Conservation (phyloP, 2,113 vertebrate species). For the Noturus placidus region DNA sequence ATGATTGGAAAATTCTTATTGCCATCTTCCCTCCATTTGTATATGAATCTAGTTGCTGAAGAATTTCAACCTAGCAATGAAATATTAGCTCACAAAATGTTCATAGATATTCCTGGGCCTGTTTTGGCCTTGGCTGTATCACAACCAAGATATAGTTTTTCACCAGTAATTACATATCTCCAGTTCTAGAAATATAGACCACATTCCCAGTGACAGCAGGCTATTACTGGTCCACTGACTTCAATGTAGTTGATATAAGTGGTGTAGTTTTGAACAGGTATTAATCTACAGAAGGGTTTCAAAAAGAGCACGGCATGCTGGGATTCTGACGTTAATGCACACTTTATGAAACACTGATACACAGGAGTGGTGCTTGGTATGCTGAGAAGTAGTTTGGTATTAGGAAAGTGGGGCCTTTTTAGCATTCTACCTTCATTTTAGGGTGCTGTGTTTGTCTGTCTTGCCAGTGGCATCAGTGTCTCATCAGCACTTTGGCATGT, state of each 20-base stretch:
- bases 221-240: constrained; percentile 42
- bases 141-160: not conserved
- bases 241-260: constrained; percentile 27
- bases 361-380: not conserved
- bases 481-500: constrained; percentile 41
- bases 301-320: constrained; percentile 19
- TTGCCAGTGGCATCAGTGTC: constrained; percentile 41
- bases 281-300: constrained; percentile 18
- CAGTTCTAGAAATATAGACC: constrained; percentile 10
- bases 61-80: not conserved
- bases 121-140: not conserved
- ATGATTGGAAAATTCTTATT: not conserved
- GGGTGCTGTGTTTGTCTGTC: constrained; percentile 6
- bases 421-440: constrained; percentile 18
- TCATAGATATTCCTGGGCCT: not conserved
- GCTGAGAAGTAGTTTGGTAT: not conserved
- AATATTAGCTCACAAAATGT: not conserved
- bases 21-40: not conserved
- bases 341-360: not conserved
- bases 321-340: constrained; percentile 38
- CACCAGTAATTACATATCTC: constrained; percentile 6
- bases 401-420: not conserved
- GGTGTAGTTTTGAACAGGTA: constrained; percentile 19
- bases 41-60: not conserved
- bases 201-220: constrained; percentile 27